Evolutionary conservation across 2,113 vertebrate genomes (phyloP), one percentile per base, ranked within the genome.

Genomic region (Mustelus asterias): DNA sequence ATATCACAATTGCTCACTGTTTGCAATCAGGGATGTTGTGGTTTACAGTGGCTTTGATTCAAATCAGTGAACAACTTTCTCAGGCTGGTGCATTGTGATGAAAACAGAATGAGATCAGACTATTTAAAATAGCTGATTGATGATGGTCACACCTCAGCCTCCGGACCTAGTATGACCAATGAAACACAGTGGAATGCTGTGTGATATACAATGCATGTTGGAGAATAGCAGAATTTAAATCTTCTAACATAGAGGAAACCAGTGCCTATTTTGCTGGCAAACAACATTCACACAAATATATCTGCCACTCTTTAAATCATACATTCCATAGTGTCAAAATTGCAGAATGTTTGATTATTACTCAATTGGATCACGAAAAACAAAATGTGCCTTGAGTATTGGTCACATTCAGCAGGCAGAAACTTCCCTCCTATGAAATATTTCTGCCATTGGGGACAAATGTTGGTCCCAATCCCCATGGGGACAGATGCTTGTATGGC

Each of bases 71-170:
- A 33, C 86, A 89, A 89, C 86, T 89, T 88, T 3, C 7, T 58
- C 10, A 29, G 29, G 3, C 48, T 33, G 48, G 10, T 89, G 54
- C 86, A 89, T 89, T 89, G 26, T 26, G 58, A 89, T 86, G 83
- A 89, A 88, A 88, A 54, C 20, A 88, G 41, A 88, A 88, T 88
- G 41, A 88, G 85, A 89, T 89, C 48, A 89, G 86, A 89, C 8
- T 60, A 89, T 58, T 89, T 58, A 89, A 60, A 24, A 9, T 13
- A 89, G 48, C 26, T 89, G 26, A 89, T 89, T 60, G 86, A 89
- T 58, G 22, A 89, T 58, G 86, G 48, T 89, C 86, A 60, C 33
- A 58, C 29, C 86, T 58, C 48, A 60, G 26, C 24, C 22, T 58
- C 48, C 33, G 48, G 72, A 60, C 86, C 48, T 33, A 33, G 48